Evolutionary conservation across 2,888 invertebrate genomes (phyloP), one percentile per base, ranked within the genome.

Genomic region (Eupithecia centaureata): DNA sequence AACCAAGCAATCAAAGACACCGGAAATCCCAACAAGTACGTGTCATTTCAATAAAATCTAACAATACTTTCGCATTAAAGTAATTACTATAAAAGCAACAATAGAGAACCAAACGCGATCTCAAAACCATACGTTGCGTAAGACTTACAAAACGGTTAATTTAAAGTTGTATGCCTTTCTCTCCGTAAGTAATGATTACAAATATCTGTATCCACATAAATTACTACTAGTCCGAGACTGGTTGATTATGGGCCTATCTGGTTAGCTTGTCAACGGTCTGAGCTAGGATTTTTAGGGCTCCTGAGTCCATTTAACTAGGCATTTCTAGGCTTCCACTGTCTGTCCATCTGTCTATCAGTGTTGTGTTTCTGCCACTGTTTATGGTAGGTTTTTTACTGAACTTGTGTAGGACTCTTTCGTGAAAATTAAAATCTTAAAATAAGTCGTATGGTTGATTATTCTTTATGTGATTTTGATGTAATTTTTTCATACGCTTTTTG

Each of bases 111-210:
- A 33, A 61, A 66, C 63, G 60, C 60, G 65, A 56, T 70, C 69
- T 70, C 69, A 60, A 70, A 70, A 70, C 66, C 65, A 63, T 35
- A 59, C 56, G 61, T 69, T 69, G 63, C 69, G 42, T 47, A 68
- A 68, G 74, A 77, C 22, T 47, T 85, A 83, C 85, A 83, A 84
- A 85, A 86, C 78, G 73, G 66, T 78, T 76, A 52, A 77, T 77
- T 78, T 74, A 73, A 61, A 76, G 68, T 75, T 67, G 76, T 72
- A 75, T 75, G 78, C 86, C 86, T 86, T 86, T 86, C 86, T 85
- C 85, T 82, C 66, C 66, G 28, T 57, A 63, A 65, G 54, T 65
- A 67, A 68, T 67, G 65, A 63, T 65, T 57, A 59, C 69, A 63
- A 63, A 66, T 70, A 70, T 70, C 51, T 28, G 62, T 71, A 62